Evolutionary conservation across 2,888 invertebrate species (phyloP).

Genomic region (Melinaea menophilus): DNA sequence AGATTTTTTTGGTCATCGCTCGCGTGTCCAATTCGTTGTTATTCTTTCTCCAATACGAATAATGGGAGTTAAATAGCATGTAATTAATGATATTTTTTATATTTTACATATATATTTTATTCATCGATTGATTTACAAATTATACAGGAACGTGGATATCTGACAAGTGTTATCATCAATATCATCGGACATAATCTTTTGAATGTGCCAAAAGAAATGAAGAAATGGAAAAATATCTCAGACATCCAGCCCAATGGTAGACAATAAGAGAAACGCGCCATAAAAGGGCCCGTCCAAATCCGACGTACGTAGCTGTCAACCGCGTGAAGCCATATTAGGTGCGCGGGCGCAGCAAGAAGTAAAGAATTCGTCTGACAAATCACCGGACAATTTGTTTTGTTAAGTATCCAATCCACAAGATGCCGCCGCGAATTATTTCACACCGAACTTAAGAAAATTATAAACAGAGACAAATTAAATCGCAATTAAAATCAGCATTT

Average conservation of each 20-base stretch:
- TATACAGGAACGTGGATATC: background rate
- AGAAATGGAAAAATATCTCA: constrained; percentile 26
- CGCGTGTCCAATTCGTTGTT: constrained; percentile 60
- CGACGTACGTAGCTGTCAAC: constrained; percentile 49
- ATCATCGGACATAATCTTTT: constrained; percentile 1
- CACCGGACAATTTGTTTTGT: constrained; percentile 67
- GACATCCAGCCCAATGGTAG: constrained; percentile 38
- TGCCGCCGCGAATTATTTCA: constrained; percentile 31
- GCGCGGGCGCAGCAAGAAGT: constrained; percentile 57
- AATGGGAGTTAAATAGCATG: constrained; percentile 59
- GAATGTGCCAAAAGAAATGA: constrained; percentile 14
- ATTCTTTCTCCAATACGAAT: constrained; percentile 43
- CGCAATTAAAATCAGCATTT: background rate
- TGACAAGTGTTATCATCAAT: background rate
- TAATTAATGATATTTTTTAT: constrained; percentile 50
- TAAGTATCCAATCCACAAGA: constrained; percentile 36
- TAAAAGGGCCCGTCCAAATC: constrained; percentile 53
- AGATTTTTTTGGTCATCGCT: constrained; percentile 34
- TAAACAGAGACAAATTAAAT: constrained; percentile 4
- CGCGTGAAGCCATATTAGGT: constrained; percentile 60
- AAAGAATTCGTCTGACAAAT: constrained; percentile 71
- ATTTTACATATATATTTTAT: constrained; percentile 25
- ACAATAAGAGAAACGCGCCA: constrained; percentile 57
- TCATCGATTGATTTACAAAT: background rate
- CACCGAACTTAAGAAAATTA: constrained; percentile 24